Percentiles rank a stretch among this genome's conserved stretches.
phyloP scores from a whole-genome alignment of 2,797 vertebrate genomes.

The Heterohyrax brucei region DNA sequence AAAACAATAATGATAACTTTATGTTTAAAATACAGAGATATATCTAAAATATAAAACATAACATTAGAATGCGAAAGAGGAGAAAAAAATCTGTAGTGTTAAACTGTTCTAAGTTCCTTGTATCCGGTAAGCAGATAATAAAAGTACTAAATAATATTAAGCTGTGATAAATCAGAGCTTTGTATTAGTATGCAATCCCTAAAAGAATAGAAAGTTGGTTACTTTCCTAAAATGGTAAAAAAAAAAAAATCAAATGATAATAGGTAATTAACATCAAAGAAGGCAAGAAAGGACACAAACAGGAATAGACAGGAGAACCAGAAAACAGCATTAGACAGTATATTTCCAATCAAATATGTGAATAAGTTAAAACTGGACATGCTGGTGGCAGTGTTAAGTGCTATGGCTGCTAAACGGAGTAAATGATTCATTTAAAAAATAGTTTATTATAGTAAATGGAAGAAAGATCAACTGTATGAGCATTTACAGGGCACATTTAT shows the following conservation, averaged over 20 bases:
- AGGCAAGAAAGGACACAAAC: not conserved
- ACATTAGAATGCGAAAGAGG: not conserved
- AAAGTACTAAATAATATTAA: constrained; percentile 8
- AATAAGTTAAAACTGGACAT: not conserved
- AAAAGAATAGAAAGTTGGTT: not conserved
- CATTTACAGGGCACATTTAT: not conserved
- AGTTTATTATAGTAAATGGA: not conserved
- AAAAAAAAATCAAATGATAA: not conserved
- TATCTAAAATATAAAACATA: not conserved
- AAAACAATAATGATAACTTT: not conserved
- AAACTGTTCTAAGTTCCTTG: not conserved
- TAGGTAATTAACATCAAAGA: not conserved
- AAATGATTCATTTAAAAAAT: not conserved
- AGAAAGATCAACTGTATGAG: not conserved
- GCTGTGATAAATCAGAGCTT: not conserved
- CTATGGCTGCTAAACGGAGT: not conserved
- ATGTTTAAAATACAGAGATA: not conserved
- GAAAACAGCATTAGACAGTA: not conserved
- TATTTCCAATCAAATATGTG: not conserved
- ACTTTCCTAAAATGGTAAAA: not conserved
- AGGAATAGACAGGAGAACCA: not conserved
- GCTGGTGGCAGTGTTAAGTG: too few species aligned
- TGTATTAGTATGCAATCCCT: not conserved
- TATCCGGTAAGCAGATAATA: not conserved
- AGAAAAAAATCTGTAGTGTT: not conserved